Evolutionary conservation across 2,113 vertebrate genomes (phyloP), one percentile per base, ranked within the genome.

Genomic region (Piaya cayana): DNA sequence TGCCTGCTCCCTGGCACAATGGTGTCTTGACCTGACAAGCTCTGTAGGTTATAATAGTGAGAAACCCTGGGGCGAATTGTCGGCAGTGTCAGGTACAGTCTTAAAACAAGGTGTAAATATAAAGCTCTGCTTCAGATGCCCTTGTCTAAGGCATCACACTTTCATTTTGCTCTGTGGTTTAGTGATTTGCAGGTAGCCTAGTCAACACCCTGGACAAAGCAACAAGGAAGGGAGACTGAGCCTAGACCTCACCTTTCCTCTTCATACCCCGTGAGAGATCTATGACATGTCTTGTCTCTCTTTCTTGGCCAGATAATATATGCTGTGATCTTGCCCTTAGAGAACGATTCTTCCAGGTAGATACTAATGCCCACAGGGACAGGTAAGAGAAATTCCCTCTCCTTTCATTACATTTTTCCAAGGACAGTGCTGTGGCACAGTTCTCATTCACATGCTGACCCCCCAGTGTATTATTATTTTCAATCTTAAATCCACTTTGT

Each of bases 291-390:
- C 55, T 60, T 45, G 9, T 82, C 16, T n/a, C n/a, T 45, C 29
- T 47, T 47, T 42, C 9, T 12, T 8, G 27, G 15, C 5, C 17
- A 39, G 39, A 14, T 49, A 77, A 83, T 34, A 13, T 39, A 1
- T 71, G n/a, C 11, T 63, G 15, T 6, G 65, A 34, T 2, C 8
- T 4, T 42, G 3, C 2, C 18, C 12, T 47, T 32, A 37, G 3
- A 65, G 30, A 23, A 12, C 22, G 3, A n/a, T 60, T 68, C 36
- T 45, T 8, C 3, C 10, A 26, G 13, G 7, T 37, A 11, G 8
- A 16, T 74, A 19, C 1, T 1, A 3, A 56, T 34, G 11, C 15
- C 12, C 21, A 25, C 4, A 7, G 12, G 63, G 5, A 4, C 2
- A 34, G 7, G 16, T 17, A 14, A 34, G 32, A 92, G 50, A 74